Base-by-base conservation (phyloP, 2,888 invertebrate species). In the Ectemnius cavifrons region DNA sequence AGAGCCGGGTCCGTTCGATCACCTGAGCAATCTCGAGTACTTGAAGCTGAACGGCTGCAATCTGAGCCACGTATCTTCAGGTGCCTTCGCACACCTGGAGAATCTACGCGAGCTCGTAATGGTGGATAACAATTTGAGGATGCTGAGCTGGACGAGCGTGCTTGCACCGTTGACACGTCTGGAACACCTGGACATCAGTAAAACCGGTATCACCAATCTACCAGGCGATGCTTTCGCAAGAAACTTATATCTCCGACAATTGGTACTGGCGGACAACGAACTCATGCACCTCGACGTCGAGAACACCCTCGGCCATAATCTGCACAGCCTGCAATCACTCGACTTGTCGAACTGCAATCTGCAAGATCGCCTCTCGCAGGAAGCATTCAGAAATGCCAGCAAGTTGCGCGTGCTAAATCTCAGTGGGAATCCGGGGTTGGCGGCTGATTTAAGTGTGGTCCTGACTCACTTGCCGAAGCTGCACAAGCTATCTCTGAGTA, bases 321-420 rank as follows among this genome's bases (percentile, higher is more conserved):
- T 95, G 18, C 93, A 93, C 83, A 93, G 93, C 86, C 91, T 95
- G 62, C 94, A 94, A 83, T 92, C 93, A 61, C 89, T 95, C 67
- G 95, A 95, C 90, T 89, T 95, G 71, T 94, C 95, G 0, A 93
- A 94, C 85, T 95, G 95, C 86, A 93, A 93, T 86, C 92, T 95
- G 71, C 92, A 93, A 81, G 94, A 94, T 18, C 94, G 94, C 1
- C 91, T 95, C 75, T 93, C 94, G 6, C 94, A 94, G 63, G 94
- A 94, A 83, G 93, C 94, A 0, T 95, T 95, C 86, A 92, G 92
- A 20, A 95, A 95, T 84, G 93, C 94, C 0, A 94, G 94, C 0
- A 93, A 93, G 88, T 89, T 95, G 60, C 93, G 94, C 73, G 94
- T 92, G 63, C 91, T 95, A 14, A 93, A 94, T 85, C 91, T 95